phyloP scores from a whole-genome alignment of 1,140 invertebrate genomes.

The Riptortus pedestris region DNA sequence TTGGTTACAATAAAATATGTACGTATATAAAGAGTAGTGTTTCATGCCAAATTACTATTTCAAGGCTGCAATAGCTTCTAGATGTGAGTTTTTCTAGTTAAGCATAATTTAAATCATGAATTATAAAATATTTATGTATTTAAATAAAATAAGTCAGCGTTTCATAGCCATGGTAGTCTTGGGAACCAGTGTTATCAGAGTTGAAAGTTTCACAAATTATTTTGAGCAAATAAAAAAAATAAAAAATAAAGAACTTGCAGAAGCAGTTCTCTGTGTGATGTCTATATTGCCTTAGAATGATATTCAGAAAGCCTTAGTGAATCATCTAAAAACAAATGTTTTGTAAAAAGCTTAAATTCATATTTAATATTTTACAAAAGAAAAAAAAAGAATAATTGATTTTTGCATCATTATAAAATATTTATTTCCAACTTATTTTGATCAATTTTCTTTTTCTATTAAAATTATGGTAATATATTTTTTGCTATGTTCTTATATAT shows the following conservation, averaged over 20 bases:
- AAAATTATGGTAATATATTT: not conserved
- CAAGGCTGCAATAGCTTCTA: conserved; percentile 17
- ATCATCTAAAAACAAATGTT: too few relatives aligned
- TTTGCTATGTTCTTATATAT: not conserved
- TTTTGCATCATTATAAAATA: not conserved
- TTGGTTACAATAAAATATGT: too few relatives aligned
- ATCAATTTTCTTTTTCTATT: not conserved
- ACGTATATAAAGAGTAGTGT: conserved; percentile 6
- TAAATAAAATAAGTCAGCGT: not conserved
- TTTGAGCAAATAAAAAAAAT: not conserved
- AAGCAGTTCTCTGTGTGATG: too few relatives aligned
- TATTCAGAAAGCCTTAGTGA: too few relatives aligned
- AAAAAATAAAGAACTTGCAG: too few relatives aligned
- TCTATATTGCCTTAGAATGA: too few relatives aligned
- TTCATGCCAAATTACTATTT: conserved; percentile 7
- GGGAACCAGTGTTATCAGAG: not conserved
- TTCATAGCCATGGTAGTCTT: not conserved
- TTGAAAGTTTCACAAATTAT: too few relatives aligned
- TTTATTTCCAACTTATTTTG: not conserved
- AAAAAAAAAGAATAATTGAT: not conserved
- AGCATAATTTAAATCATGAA: not conserved
- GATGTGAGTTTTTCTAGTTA: conserved; percentile 9
- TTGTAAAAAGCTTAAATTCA: too few relatives aligned
- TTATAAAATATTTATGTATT: not conserved
- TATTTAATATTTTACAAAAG: not conserved